Evolutionary conservation across 30 jellyfish, hydroid and myxozoan genomes (phyloP).

Genomic region (Aurelia sp.): DNA sequence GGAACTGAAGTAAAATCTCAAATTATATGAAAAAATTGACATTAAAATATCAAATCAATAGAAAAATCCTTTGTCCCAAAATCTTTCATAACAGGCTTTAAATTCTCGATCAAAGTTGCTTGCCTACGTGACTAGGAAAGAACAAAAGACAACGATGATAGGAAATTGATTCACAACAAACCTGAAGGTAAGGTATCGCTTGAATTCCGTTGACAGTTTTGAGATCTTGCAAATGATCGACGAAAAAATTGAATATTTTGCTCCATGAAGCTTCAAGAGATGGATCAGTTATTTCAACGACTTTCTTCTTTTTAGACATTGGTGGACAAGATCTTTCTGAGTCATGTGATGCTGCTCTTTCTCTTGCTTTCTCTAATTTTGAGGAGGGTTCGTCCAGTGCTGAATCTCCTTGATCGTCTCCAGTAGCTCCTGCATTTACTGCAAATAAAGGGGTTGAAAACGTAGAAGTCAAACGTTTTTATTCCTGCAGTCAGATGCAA

Average conservation of each 20-base stretch:
- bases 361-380: neutral
- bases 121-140: too few relatives aligned
- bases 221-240: constrained; percentile 76
- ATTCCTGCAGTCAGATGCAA: too few relatives aligned
- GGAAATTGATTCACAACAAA: constrained; percentile 1
- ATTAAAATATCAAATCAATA: too few relatives aligned
- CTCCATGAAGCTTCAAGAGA: constrained; percentile 80
- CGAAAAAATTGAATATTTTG: constrained; percentile 58
- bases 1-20: too few relatives aligned
- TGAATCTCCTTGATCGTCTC: neutral
- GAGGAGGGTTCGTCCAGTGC: neutral
- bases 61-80: too few relatives aligned
- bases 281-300: constrained; percentile 60
- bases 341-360: constrained; percentile 38
- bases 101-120: too few relatives aligned
- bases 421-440: constrained; percentile 15
- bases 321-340: constrained; percentile 60
- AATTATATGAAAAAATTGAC: too few relatives aligned
- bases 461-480: too few relatives aligned
- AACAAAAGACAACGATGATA: too few relatives aligned
- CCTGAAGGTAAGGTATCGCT: constrained; percentile 95
- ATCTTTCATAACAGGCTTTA: too few relatives aligned
- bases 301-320: constrained; percentile 35
- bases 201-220: constrained; percentile 76
- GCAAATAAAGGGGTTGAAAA: neutral